Base-by-base conservation (phyloP, 2,113 vertebrate species). In the Spea bombifrons region DNA sequence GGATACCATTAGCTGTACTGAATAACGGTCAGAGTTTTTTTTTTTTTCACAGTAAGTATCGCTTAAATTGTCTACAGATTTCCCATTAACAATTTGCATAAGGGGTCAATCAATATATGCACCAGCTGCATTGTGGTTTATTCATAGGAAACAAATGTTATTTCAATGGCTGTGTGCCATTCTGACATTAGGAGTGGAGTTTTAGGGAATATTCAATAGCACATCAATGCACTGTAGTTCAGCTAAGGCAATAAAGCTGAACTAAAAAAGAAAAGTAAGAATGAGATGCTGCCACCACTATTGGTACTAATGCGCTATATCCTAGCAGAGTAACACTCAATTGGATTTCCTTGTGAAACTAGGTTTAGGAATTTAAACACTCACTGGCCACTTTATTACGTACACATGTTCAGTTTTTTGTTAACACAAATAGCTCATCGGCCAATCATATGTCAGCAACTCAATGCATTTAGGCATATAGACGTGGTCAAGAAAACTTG, bases 61-160 rank as follows among this genome's bases (percentile, higher is more conserved):
- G 53, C 63, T 66, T 75, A 75, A 75, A 75, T 75, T 8, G 16
- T 53, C 73, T 64, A 66, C n/a, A 75, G 5, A 43, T 47, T 44
- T 50, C 65, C 72, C 73, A 75, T 75, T 66, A 66, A 75, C 59
- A 63, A 48, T 74, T 74, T 61, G 47, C 61, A 45, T 64, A 50
- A 50, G 46, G 30, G 7, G 47, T 65, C 59, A 66, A 75, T 75
- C 63, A 9, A 66, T 66, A 66, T 8, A 12, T 52, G 47, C 9
- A 45, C 47, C 12, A 52, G 55, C 8, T 30, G 9, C 49, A 53
- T 5, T 65, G 63, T 66, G n/a, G 47, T 75, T 65, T 75, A 75
- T 66, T 66, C 73, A 52, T 52, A 75, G 73, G 30, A 66, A 45
- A 55, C 17, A 53, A 30, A 66, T 75, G 64, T 53, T 75, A 4